Conservation (phyloP, 92 coral and sea anemone species). For the Nematostella vectensis region DNA sequence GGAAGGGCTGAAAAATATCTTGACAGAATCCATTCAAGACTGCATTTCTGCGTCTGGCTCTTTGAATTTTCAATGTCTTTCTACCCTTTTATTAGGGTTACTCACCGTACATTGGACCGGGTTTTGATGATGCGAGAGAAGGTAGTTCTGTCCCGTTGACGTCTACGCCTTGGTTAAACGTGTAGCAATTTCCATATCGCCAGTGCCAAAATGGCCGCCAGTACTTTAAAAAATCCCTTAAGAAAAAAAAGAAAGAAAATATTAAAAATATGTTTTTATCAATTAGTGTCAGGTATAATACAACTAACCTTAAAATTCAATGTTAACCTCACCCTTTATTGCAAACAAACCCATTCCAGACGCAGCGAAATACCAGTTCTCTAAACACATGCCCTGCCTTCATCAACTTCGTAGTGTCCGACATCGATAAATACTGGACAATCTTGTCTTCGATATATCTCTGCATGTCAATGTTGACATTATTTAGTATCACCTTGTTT, state of each 20-base stretch:
- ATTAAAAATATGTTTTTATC: background rate
- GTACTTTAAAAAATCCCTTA: conserved; percentile 51
- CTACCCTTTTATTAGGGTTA: too few species aligned
- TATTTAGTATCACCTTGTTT: conserved; percentile 5
- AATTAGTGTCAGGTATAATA: background rate
- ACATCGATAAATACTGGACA: background rate
- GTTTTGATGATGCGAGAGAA: conserved; percentile 41
- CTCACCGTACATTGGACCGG: conserved; percentile 78
- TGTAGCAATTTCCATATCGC: conserved; percentile 72
- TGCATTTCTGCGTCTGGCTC: too few species aligned
- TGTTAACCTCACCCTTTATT: conserved; percentile 38
- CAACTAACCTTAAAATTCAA: background rate
- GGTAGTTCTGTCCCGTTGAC: conserved; percentile 22
- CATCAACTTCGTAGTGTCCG: conserved; percentile 4
- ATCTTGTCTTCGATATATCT: conserved; percentile 56
- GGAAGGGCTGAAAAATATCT: too few species aligned
- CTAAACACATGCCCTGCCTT: conserved; percentile 64
- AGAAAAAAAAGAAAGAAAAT: conserved; percentile 1
- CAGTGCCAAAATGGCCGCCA: conserved; percentile 67
- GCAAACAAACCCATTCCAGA: conserved; percentile 69
- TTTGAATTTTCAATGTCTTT: too few species aligned
- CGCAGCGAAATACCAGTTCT: conserved; percentile 58
- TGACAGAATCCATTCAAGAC: too few species aligned
- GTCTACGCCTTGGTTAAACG: conserved; percentile 49
- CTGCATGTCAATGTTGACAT: conserved; percentile 37